Evolutionary conservation across 2,113 vertebrate genomes (phyloP).

Genomic region (Rattus norvegicus): DNA sequence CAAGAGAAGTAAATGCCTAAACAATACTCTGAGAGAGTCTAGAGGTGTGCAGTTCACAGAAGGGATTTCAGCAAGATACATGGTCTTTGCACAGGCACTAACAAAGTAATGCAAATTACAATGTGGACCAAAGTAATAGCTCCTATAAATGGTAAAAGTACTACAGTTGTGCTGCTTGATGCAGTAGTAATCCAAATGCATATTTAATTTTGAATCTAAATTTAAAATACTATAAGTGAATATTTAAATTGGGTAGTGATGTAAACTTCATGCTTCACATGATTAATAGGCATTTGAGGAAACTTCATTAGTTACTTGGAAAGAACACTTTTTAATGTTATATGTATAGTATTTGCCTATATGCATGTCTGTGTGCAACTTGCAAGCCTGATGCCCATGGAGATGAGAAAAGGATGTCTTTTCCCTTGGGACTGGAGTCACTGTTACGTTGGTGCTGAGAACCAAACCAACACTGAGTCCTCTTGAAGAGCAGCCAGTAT

Average conservation of each 20-base stretch:
- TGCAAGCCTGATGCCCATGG: background rate
- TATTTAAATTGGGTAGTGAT: background rate
- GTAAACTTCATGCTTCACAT: background rate
- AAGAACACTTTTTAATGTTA: background rate
- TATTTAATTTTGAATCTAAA: background rate
- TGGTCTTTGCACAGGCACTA: background rate
- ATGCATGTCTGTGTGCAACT: background rate
- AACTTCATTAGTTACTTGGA: background rate
- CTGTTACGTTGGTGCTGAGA: background rate
- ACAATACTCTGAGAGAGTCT: background rate
- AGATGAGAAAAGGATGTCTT: background rate
- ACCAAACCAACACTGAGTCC: background rate
- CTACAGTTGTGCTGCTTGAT: background rate
- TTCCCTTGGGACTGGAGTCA: background rate
- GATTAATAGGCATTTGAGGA: background rate
- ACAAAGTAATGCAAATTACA: background rate
- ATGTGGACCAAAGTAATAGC: background rate
- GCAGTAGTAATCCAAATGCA: background rate
- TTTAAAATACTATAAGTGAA: slow-evolving; percentile 13
- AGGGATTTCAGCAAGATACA: background rate
- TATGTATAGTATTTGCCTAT: background rate
- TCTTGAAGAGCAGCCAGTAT: background rate
- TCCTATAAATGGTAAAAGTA: background rate
- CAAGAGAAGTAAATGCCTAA: background rate
- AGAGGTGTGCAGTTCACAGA: background rate